A percentile compares a stretch with the other conserved stretches of the same genome.
These are phyloP conservation scores for Bufo gargarizans DNA, from an alignment of 2,113 vertebrate species.

Conservation along the genomic window DNA sequence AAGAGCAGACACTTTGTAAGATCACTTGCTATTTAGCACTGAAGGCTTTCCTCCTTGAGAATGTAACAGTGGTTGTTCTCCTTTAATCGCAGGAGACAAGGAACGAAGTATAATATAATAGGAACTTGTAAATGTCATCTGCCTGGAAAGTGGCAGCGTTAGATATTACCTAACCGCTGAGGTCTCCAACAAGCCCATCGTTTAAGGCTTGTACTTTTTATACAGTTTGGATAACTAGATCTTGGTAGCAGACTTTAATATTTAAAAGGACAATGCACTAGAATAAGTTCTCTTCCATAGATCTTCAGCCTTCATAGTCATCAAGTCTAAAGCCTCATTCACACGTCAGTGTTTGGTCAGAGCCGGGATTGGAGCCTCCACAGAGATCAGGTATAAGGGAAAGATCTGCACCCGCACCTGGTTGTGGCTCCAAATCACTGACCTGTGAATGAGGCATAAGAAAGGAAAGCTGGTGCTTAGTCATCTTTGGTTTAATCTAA, in stretches of 20 bases:
- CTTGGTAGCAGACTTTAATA: neutral
- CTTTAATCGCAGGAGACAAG: conserved; percentile 46
- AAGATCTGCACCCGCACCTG: too few species aligned
- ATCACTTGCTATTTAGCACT: conserved; percentile 43
- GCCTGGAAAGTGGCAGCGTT: conserved; percentile 36
- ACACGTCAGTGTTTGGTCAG: too few species aligned
- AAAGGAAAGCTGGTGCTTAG: neutral
- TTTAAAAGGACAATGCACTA: neutral
- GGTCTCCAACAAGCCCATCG: conserved; percentile 5
- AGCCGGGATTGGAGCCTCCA: too few species aligned
- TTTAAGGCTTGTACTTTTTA: neutral
- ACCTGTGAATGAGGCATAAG: too few species aligned
- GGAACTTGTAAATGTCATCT: conserved; percentile 52
- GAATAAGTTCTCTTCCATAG: neutral
- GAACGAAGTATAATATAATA: conserved; percentile 34
- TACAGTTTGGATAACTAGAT: neutral
- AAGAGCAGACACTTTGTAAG: conserved; percentile 52
- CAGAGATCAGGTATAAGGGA: too few species aligned
- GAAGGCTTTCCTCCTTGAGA: conserved; percentile 5
- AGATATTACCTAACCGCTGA: neutral
- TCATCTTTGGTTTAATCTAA: neutral
- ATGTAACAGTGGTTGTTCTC: conserved; percentile 14
- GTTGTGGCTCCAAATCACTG: too few species aligned
- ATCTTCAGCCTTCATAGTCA: neutral
- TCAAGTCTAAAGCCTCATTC: neutral